These are phyloP conservation scores for Geococcyx californianus DNA, from an alignment of 2,113 vertebrate genomes.

Conservation along the genomic window DNA sequence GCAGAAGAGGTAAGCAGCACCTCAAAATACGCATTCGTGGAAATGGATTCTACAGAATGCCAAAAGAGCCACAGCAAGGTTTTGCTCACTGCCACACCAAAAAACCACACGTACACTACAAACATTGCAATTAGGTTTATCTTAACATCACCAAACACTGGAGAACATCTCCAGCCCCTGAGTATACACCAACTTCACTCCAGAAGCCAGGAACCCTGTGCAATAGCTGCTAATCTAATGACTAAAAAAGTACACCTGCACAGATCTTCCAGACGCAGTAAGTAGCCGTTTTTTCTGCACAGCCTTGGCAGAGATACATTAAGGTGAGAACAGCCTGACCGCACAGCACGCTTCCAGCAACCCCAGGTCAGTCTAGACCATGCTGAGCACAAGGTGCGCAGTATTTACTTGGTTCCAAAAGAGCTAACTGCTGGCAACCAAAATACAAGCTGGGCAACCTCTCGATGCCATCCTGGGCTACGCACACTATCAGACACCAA, in stretches of 20 bases:
- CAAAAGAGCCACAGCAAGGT: not conserved
- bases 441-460: not conserved
- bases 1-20: not conserved
- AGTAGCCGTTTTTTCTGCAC: not conserved
- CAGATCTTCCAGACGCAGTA: not conserved
- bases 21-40: not conserved
- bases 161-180: not conserved
- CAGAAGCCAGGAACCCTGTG: not conserved
- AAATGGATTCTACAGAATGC: fast-evolving
- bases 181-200: not conserved
- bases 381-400: fast-evolving
- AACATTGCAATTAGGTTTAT: not conserved
- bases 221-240: not conserved
- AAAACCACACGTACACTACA: fast-evolving
- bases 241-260: not conserved
- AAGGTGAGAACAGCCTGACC: not conserved
- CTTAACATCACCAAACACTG: not conserved
- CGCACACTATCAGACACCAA: fast-evolving
- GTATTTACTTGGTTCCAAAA: not conserved
- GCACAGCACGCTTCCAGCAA: not conserved
- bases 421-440: not conserved
- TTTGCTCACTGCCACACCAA: not conserved
- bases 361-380: not conserved
- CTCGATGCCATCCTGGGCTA: not conserved
- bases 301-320: not conserved